Base-by-base conservation (phyloP, 2,113 vertebrate species). In the Rutilus rutilus region DNA sequence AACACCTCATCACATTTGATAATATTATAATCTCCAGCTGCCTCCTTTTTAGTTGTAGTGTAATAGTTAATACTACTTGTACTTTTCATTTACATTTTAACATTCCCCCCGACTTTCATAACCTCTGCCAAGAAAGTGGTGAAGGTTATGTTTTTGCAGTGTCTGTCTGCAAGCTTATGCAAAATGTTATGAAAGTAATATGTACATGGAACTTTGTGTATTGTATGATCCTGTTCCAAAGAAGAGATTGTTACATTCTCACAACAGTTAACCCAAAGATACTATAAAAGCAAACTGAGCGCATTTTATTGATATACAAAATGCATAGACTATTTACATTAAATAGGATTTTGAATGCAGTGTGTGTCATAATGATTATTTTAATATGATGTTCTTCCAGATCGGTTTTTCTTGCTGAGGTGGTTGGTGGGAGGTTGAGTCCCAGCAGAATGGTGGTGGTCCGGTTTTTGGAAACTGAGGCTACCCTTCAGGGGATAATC, bases 251-350 rank as follows among this genome's bases (percentile, higher is more conserved):
- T 50, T 50, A 50, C 47, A 50, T 50, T 50, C 47, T 62, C 23
- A 62, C 23, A n/a, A 1, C 60, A 62, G 60, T 62, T 1, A 25
- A 25, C 60, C 23, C 60, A 64, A 64, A 27, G 23, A 64, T 27
- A 64, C 60, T 25, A 64, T n/a, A 62, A 23, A 0, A 64, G 9
- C 60, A 64, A 64, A 64, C 60, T 64, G n/a, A 64, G n/a, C 10
- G 59, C 59, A 69, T 69, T 69, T 33, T 69, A 6, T 69, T 69
- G 17, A 69, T 69, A 69, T 30, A 39, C 65, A 69, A 19, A 69
- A 45, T 45, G 1, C 42, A 30, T 67, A 67, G n/a, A 67, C 25
- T 7, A 45, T 45, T 45, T 1, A 45, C 9, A 1, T 45, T 11
- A 45, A 10, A 0, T 10, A 45, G 9, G 42, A 45, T 45, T 10